A percentile compares a stretch with the other conserved stretches of the same genome.
phyloP scores from a whole-genome alignment of 2,113 vertebrate species.

The Apeltes quadracus region DNA sequence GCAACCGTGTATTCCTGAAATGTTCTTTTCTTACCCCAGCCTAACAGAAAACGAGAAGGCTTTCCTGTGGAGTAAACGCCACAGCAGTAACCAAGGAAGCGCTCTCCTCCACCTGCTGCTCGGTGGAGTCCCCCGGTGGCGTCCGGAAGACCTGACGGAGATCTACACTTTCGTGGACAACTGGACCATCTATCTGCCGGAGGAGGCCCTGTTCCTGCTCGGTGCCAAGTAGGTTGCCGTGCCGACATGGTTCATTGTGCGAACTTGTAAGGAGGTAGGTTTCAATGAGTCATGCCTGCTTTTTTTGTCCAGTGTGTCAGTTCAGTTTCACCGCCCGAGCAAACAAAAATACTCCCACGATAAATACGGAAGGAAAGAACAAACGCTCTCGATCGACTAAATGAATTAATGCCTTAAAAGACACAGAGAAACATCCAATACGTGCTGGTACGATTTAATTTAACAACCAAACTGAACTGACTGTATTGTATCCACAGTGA shows the following conservation, averaged over 20 bases:
- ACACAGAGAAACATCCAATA: too few relatives aligned
- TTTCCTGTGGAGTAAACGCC: slow-evolving; percentile 85
- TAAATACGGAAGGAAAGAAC: background rate
- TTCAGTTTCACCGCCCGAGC: too few relatives aligned
- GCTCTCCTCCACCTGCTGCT: slow-evolving; percentile 85
- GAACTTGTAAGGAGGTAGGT: background rate
- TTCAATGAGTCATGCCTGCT: background rate
- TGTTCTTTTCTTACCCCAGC: slow-evolving; percentile 59
- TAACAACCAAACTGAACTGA: too few relatives aligned
- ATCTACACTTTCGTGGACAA: slow-evolving; percentile 77
- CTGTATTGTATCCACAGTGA: background rate
- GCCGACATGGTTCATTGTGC: too few relatives aligned
- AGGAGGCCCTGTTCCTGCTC: slow-evolving; percentile 86
- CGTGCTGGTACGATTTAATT: too few relatives aligned
- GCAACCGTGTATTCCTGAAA: background rate
- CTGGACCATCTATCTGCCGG: slow-evolving; percentile 81
- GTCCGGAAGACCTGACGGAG: slow-evolving; percentile 78
- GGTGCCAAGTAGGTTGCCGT: slow-evolving; percentile 72
- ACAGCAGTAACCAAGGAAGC: slow-evolving; percentile 72
- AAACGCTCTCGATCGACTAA: background rate
- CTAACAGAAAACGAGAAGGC: slow-evolving; percentile 84
- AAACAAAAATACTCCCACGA: background rate
- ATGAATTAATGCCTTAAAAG: background rate
- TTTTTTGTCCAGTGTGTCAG: background rate
- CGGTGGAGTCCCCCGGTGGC: slow-evolving; percentile 83